phyloP scores from a whole-genome alignment of 1,140 invertebrate species.

The Philopotamus ludificatus region DNA sequence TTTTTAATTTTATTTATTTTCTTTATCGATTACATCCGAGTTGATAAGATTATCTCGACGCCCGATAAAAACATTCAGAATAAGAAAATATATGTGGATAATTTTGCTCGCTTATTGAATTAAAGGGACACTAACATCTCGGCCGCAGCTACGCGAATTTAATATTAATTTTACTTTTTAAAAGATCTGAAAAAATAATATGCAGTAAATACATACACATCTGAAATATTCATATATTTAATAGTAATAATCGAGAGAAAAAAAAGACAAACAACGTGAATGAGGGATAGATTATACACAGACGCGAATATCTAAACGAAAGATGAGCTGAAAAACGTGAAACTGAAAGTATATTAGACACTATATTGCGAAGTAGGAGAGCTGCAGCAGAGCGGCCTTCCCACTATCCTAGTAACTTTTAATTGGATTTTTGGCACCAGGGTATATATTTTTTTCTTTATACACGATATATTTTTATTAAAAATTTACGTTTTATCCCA shows the following conservation, averaged over 20 bases:
- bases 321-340: background rate
- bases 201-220: too few relatives aligned
- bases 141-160: constrained; percentile 28
- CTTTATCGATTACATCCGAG: constrained; percentile 40
- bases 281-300: background rate
- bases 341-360: background rate
- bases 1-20: constrained; percentile 21
- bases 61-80: constrained; percentile 40
- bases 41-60: constrained; percentile 42
- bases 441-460: constrained; percentile 24
- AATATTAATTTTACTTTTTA: constrained; percentile 5
- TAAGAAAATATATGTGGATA: constrained; percentile 42
- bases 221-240: too few relatives aligned
- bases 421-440: constrained; percentile 41
- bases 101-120: constrained; percentile 39
- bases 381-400: constrained; percentile 17
- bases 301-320: background rate
- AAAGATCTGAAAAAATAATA: too few relatives aligned
- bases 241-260: too few relatives aligned
- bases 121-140: constrained; percentile 35
- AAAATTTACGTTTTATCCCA: constrained; percentile 3
- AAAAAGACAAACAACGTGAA: background rate
- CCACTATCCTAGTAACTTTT: constrained; percentile 39
- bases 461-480: constrained; percentile 25
- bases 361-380: constrained; percentile 17